phyloP scores from a whole-genome alignment of 2,113 vertebrate genomes.

The Sebastes fasciatus region DNA sequence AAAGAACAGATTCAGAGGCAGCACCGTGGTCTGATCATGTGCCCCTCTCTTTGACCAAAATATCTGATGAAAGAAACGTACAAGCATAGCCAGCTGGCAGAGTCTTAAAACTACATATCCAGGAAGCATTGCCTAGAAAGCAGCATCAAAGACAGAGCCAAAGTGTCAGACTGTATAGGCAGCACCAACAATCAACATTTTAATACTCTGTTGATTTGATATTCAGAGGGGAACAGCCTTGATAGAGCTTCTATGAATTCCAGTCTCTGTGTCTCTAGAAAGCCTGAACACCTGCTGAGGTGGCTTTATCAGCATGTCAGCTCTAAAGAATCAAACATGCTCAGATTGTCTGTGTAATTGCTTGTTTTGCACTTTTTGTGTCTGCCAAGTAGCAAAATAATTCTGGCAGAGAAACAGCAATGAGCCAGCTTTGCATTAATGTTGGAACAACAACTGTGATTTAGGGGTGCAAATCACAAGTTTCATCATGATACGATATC shows the following conservation, averaged over 20 bases:
- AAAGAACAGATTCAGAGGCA: neutral
- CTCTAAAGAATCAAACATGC: neutral
- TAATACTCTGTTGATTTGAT: conserved; percentile 20
- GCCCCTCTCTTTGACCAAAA: neutral
- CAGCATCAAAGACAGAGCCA: neutral
- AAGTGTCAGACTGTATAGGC: neutral
- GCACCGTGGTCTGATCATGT: neutral
- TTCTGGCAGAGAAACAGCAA: conserved; percentile 1
- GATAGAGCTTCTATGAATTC: neutral
- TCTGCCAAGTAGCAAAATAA: conserved; percentile 14
- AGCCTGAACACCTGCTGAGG: neutral
- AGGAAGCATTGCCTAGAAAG: conserved; percentile 36
- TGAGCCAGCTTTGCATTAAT: conserved; percentile 1
- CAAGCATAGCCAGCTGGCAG: conserved; percentile 27
- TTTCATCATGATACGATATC: too few species aligned
- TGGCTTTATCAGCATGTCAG: neutral
- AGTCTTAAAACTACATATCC: conserved; percentile 2
- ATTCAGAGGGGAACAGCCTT: neutral
- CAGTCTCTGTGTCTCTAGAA: neutral
- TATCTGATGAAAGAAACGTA: conserved; percentile 13
- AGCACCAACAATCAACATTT: neutral
- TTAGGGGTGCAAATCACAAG: too few species aligned
- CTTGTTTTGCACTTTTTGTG: neutral
- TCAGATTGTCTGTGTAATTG: neutral
- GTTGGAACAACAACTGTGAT: neutral